A percentile compares a stretch with the other conserved stretches of the same genome.
Evolutionary conservation across 2,797 vertebrate species (phyloP).

Genomic region (Mastacembelus armatus): DNA sequence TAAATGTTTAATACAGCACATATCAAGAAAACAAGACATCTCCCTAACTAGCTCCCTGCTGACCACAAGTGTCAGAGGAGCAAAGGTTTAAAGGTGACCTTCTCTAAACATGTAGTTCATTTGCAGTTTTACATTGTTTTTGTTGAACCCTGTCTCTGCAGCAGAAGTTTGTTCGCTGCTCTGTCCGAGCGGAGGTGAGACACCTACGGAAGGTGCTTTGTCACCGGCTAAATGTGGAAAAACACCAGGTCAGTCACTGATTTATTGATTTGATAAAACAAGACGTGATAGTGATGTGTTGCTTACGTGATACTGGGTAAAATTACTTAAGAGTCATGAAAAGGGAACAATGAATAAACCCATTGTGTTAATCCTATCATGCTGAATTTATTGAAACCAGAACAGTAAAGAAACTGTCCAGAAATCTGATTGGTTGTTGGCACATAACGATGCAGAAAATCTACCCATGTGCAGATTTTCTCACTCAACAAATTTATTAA

Average conservation of each 20-base stretch:
- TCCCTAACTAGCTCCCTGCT: neutral
- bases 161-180: slow-evolving; percentile 98
- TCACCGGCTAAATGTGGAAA: slow-evolving; percentile 91
- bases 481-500: neutral
- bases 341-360: too few species aligned
- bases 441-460: too few species aligned
- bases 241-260: slow-evolving; percentile 86
- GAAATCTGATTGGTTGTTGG: too few species aligned
- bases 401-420: neutral
- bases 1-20: too few species aligned
- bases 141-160: slow-evolving; percentile 65
- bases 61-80: neutral
- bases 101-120: neutral
- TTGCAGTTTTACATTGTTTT: neutral
- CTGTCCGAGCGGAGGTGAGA: slow-evolving; percentile 92
- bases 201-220: slow-evolving; percentile 94
- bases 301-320: too few species aligned
- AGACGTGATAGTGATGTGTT: too few species aligned
- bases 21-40: neutral
- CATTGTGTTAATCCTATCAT: too few species aligned
- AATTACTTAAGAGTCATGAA: too few species aligned
- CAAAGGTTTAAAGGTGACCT: neutral
- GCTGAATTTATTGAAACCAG: too few species aligned
- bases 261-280: neutral
- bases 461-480: neutral